Percentiles rank a stretch among this genome's conserved stretches.
Conservation (phyloP, 2,797 vertebrate species). For the Sebastes taczanowskii region DNA sequence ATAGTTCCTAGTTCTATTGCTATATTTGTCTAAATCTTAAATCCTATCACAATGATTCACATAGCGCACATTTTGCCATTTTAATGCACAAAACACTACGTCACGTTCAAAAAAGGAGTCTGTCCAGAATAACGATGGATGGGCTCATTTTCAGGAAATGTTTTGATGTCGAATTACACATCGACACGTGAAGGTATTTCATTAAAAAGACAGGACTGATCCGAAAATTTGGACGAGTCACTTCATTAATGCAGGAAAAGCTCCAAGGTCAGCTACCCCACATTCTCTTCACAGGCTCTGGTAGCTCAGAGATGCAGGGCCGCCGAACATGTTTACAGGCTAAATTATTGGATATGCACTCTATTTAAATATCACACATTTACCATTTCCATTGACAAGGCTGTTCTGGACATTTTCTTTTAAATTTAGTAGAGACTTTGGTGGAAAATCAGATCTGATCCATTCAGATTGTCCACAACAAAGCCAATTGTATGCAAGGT, state of each 20-base stretch:
- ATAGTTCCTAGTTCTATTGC: conserved; percentile 8
- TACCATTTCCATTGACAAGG: neutral
- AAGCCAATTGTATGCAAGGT: conserved; percentile 9
- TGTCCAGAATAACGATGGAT: neutral
- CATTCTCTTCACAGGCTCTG: neutral
- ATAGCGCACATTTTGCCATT: conserved; percentile 2
- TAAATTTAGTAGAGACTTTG: neutral
- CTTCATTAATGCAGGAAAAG: neutral
- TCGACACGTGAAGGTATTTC: neutral
- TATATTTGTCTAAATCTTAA: neutral
- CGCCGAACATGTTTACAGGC: conserved; percentile 1
- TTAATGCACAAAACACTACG: conserved; percentile 26
- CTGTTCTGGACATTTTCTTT: neutral
- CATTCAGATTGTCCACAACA: neutral
- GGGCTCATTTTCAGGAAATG: conserved; percentile 16
- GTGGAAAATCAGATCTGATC: conserved; percentile 12
- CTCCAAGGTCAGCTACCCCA: neutral
- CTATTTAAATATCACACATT: neutral
- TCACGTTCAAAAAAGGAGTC: neutral
- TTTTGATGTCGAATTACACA: neutral
- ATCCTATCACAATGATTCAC: conserved; percentile 25
- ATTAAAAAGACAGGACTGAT: neutral
- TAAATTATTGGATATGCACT: neutral
- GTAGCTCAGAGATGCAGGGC: neutral
- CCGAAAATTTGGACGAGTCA: neutral